A percentile compares a stretch with the other conserved stretches of the same genome.
Conservation (phyloP, 1,140 invertebrate genomes). For the Steinernema khuongi region DNA sequence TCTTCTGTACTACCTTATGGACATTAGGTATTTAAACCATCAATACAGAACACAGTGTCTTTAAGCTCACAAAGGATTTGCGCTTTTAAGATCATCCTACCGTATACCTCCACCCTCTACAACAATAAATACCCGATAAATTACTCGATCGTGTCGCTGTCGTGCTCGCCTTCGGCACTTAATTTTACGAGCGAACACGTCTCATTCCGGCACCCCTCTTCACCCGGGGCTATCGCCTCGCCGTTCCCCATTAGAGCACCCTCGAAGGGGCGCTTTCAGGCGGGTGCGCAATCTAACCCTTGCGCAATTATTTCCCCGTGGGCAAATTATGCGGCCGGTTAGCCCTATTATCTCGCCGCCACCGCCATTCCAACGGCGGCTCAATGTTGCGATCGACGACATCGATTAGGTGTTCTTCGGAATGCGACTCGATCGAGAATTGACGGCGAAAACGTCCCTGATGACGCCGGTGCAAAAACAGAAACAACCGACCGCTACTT, state of each 20-base stretch:
- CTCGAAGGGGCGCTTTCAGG: not conserved
- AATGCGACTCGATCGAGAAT: not conserved
- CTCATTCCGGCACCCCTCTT: not conserved
- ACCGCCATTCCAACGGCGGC: not conserved
- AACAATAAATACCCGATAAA: not conserved
- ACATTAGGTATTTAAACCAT: no score
- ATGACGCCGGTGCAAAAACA: not conserved
- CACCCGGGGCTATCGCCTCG: not conserved
- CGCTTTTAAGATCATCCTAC: not conserved
- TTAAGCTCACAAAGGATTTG: not conserved
- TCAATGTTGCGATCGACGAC: not conserved
- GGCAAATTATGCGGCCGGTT: slow-evolving; percentile 11
- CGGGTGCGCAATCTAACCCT: not conserved
- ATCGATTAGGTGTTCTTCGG: not conserved
- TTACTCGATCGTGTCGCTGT: not conserved
- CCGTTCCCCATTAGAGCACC: not conserved
- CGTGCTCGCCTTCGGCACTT: not conserved
- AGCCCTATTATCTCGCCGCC: slow-evolving; percentile 14
- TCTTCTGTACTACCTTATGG: not conserved
- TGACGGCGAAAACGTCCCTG: no score
- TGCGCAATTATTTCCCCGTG: not conserved
- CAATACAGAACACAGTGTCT: no score
- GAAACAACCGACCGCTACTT: not conserved
- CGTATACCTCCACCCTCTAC: not conserved
- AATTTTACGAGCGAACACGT: slow-evolving; percentile 12